Evolutionary conservation across 2,113 vertebrate species (phyloP).

Genomic region (Corythornis cristatus): DNA sequence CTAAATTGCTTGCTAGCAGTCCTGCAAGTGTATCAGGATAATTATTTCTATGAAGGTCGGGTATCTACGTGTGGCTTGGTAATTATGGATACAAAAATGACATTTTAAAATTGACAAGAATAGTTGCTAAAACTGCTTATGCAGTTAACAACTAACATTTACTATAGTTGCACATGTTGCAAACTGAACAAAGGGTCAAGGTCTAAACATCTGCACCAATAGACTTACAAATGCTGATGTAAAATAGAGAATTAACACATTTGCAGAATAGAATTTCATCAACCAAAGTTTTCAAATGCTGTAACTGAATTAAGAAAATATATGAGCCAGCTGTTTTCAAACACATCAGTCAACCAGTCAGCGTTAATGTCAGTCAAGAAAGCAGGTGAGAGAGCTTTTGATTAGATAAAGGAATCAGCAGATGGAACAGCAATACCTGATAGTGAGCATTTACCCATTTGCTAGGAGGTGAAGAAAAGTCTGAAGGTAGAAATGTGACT

Average conservation of each 20-base stretch:
- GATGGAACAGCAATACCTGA: not conserved
- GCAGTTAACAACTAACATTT: not conserved
- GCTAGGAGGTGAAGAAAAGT: not conserved
- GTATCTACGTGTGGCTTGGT: not conserved
- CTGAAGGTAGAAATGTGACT: not conserved
- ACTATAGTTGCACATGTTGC: rapidly evolving
- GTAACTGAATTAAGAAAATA: conserved; percentile 10
- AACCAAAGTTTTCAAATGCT: not conserved
- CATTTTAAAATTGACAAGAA: not conserved
- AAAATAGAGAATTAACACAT: not conserved
- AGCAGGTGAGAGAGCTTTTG: not conserved
- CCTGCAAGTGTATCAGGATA: not conserved
- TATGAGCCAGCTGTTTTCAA: not conserved
- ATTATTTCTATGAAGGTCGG: not conserved
- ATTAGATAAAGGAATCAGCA: not conserved
- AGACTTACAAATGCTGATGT: not conserved
- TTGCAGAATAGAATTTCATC: not conserved
- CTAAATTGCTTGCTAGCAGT: not conserved
- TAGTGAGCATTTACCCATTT: not conserved
- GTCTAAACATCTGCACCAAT: not conserved
- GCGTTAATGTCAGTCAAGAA: not conserved
- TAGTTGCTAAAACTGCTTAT: not conserved
- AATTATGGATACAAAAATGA: not conserved
- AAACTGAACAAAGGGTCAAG: not conserved
- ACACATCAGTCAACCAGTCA: not conserved